Percentiles rank a stretch among this genome's conserved stretches.
phyloP scores from a whole-genome alignment of 2,113 vertebrate genomes.

The Rostratula benghalensis region DNA sequence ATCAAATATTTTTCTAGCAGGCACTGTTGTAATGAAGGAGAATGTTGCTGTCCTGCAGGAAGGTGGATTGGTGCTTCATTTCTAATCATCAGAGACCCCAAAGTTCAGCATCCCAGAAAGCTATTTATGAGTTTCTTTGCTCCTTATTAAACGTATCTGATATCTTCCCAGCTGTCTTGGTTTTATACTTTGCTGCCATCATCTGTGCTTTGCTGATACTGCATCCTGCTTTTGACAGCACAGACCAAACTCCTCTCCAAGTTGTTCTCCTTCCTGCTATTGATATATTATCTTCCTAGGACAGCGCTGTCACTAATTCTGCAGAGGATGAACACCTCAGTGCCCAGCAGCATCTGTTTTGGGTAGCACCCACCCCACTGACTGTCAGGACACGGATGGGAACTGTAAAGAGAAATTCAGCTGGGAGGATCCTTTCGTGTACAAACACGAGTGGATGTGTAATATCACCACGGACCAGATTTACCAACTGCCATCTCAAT shows the following conservation, averaged over 20 bases:
- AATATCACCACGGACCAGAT: background rate
- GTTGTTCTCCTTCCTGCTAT: background rate
- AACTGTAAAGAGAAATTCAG: rapidly evolving
- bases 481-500: background rate
- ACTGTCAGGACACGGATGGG: background rate
- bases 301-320: background rate
- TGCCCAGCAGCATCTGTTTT: background rate
- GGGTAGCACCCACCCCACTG: background rate
- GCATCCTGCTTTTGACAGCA: background rate
- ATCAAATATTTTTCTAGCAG: background rate
- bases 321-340: background rate
- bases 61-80: background rate
- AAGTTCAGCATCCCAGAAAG: background rate
- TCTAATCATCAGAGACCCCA: background rate
- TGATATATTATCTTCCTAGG: background rate
- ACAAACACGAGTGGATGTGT: rapidly evolving
- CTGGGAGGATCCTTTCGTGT: background rate
- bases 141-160: background rate
- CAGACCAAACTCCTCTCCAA: background rate
- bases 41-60: background rate
- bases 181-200: slow-evolving; percentile 66
- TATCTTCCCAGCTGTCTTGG: background rate
- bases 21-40: background rate
- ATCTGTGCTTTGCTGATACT: slow-evolving; percentile 13
- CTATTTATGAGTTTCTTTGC: background rate